phyloP scores from a whole-genome alignment of 2,888 invertebrate genomes.

The Elmis aenea region DNA sequence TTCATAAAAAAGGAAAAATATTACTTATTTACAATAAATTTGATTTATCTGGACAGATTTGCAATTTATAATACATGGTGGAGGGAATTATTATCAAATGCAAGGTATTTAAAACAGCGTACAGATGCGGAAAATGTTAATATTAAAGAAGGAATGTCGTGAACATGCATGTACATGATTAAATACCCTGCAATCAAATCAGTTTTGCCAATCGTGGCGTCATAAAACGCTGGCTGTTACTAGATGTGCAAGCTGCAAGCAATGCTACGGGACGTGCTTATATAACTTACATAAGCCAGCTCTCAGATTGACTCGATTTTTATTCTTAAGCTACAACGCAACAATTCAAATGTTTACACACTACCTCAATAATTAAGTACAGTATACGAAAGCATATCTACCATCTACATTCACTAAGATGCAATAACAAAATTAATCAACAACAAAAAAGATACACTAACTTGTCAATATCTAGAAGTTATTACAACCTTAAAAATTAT shows the following conservation, averaged over 20 bases:
- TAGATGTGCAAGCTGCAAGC: conserved; percentile 44
- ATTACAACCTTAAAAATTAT: no score
- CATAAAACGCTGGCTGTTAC: conserved; percentile 32
- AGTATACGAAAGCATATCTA: no score
- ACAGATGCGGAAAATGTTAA: no score
- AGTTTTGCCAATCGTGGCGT: conserved; percentile 22
- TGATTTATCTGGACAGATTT: conserved; percentile 49
- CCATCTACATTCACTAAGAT: no score
- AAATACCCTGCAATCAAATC: conserved; percentile 20
- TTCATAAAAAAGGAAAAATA: conserved; percentile 43
- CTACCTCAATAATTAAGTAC: conserved; percentile 25
- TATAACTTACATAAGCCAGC: conserved; percentile 32
- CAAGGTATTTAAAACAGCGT: conserved; percentile 21
- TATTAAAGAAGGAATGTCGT: no score
- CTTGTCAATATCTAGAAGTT: no score
- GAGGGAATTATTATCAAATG: conserved; percentile 44
- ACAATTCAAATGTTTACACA: conserved; percentile 26
- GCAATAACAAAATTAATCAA: no score
- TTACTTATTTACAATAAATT: conserved; percentile 48
- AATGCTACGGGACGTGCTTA: conserved; percentile 33
- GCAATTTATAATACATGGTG: conserved; percentile 46
- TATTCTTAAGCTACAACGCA: conserved; percentile 17
- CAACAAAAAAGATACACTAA: no score
- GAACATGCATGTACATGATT: conserved; percentile 9
- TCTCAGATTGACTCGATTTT: conserved; percentile 26